These are phyloP conservation scores for Muscicapa comitata DNA, from an alignment of 2,797 vertebrate genomes.

Conservation along the genomic window DNA sequence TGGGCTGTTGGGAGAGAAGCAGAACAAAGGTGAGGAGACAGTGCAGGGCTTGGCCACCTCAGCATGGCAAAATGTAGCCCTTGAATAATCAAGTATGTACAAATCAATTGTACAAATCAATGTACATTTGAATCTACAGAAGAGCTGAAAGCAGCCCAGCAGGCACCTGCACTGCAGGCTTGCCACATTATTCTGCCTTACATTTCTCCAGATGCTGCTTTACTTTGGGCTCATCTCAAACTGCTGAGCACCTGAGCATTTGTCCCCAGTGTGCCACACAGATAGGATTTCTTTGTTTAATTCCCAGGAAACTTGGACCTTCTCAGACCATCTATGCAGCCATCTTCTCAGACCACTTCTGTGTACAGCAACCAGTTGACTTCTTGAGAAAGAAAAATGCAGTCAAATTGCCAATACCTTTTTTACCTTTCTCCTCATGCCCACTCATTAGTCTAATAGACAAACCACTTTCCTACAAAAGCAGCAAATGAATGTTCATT, in stretches of 20 bases:
- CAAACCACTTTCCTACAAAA: background rate
- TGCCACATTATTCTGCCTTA: background rate
- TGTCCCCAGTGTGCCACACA: background rate
- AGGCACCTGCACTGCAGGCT: background rate
- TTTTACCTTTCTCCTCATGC: background rate
- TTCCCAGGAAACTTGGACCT: background rate
- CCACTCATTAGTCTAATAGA: background rate
- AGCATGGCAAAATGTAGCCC: accelerated
- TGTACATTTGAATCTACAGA: background rate
- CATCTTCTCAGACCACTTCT: background rate
- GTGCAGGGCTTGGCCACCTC: background rate
- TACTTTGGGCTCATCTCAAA: background rate
- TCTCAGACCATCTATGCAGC: background rate
- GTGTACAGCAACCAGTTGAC: background rate
- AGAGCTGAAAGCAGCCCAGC: background rate
- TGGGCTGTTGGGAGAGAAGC: accelerated
- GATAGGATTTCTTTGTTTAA: background rate
- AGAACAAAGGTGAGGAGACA: background rate
- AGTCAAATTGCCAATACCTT: background rate
- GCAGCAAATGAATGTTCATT: background rate
- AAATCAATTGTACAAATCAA: background rate
- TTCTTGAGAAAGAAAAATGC: background rate
- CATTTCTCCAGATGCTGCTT: background rate
- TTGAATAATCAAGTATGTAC: background rate
- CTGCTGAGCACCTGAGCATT: background rate